A percentile compares a stretch with the other conserved stretches of the same genome.
phyloP scores from a whole-genome alignment of 2,797 vertebrate species.

The Caiman crocodilus region DNA sequence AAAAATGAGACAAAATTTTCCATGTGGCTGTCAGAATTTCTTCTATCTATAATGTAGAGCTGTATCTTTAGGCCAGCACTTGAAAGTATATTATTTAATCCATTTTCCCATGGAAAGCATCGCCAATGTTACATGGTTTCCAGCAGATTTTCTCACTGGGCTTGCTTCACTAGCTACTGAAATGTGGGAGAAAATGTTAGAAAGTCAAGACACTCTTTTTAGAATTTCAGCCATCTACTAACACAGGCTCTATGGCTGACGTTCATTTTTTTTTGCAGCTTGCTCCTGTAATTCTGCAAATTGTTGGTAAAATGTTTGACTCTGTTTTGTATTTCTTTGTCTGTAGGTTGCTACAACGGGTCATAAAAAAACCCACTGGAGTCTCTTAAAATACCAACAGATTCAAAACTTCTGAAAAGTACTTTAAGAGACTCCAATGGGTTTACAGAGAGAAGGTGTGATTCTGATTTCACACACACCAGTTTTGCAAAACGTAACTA shows the following conservation, averaged over 20 bases:
- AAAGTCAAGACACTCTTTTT: background rate
- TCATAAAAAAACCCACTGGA: too few relatives aligned
- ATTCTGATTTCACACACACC: background rate
- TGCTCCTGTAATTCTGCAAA: background rate
- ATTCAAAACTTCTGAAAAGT: background rate
- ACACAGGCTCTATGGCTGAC: background rate
- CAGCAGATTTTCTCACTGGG: background rate
- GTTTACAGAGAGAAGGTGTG: background rate
- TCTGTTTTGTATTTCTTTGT: background rate
- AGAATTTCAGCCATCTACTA: background rate
- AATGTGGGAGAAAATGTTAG: background rate
- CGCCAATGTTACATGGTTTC: background rate
- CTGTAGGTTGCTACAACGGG: background rate
- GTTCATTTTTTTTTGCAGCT: background rate
- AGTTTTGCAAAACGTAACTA: background rate
- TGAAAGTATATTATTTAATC: background rate
- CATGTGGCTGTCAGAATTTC: background rate
- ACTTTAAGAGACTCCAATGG: background rate
- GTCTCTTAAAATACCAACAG: too few relatives aligned
- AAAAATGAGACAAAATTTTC: background rate
- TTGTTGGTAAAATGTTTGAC: background rate
- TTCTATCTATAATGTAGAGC: background rate
- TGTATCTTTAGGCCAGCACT: background rate
- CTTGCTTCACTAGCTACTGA: background rate
- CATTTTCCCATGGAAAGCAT: background rate